Conservation (phyloP, 2,888 invertebrate species). For the Shargacucullia verbasci region DNA sequence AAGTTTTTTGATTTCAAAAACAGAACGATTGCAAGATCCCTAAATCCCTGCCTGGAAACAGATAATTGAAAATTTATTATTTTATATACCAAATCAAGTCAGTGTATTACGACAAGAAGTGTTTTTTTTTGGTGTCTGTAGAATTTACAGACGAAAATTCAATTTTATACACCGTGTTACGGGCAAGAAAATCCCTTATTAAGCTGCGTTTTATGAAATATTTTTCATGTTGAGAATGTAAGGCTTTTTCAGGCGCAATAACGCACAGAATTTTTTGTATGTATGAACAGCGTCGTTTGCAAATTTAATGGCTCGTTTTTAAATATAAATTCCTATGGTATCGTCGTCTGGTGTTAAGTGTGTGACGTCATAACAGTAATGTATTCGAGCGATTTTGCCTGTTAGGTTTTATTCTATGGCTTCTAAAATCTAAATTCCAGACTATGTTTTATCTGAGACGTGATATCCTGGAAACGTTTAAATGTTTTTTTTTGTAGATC, state of each 20-base stretch:
- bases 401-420: slow-evolving; percentile 9
- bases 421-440: slow-evolving; percentile 12
- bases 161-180: slow-evolving; percentile 24
- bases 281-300: too few species aligned
- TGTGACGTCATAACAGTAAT: slow-evolving; percentile 30
- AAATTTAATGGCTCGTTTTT: slow-evolving; percentile 37
- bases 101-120: slow-evolving; percentile 6
- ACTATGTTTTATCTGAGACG: not conserved
- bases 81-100: slow-evolving; percentile 11
- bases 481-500: too few species aligned
- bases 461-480: too few species aligned
- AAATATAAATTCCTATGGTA: slow-evolving; percentile 32
- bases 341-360: slow-evolving; percentile 24
- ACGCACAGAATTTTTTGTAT: slow-evolving; percentile 18
- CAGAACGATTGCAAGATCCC: too few species aligned
- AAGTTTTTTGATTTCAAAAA: too few species aligned
- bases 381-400: slow-evolving; percentile 10
- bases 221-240: slow-evolving; percentile 23
- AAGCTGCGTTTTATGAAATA: slow-evolving; percentile 20
- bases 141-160: slow-evolving; percentile 27
- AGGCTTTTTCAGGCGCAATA: slow-evolving; percentile 42
- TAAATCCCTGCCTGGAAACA: slow-evolving; percentile 7
- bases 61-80: slow-evolving; percentile 1
- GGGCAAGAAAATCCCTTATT: slow-evolving; percentile 10
- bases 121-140: slow-evolving; percentile 14